Evolutionary conservation across 1,140 invertebrate genomes (phyloP).

Genomic region (Lasioglossum albipes): DNA sequence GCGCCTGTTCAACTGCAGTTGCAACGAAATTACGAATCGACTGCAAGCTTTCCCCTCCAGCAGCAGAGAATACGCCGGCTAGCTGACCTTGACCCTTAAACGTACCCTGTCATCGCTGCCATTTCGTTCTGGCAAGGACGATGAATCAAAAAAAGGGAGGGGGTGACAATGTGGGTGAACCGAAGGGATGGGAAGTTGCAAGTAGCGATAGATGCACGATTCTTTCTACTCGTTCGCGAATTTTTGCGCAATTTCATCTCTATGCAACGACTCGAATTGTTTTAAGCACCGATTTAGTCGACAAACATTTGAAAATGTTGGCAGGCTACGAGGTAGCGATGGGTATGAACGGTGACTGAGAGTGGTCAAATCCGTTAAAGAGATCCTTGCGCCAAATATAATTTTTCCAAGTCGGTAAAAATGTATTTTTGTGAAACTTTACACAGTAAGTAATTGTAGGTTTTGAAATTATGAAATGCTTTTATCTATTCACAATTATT

Average conservation of each 20-base stretch:
- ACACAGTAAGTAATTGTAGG: too few species aligned
- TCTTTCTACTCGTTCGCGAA: neutral
- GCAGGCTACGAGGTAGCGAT: too few species aligned
- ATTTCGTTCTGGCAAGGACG: slow-evolving; percentile 19
- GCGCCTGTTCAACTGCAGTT: slow-evolving; percentile 46
- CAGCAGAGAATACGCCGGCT: slow-evolving; percentile 14
- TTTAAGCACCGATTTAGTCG: neutral
- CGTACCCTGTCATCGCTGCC: slow-evolving; percentile 36
- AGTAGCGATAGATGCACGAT: neutral
- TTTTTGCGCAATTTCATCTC: neutral
- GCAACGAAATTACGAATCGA: slow-evolving; percentile 50
- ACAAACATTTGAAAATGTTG: neutral
- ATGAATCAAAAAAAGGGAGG: neutral
- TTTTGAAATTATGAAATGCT: too few species aligned
- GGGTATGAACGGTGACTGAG: too few species aligned
- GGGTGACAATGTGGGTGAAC: too few species aligned
- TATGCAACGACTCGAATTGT: too few species aligned
- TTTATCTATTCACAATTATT: too few species aligned
- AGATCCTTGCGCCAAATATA: too few species aligned
- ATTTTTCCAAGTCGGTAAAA: too few species aligned
- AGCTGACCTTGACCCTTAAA: slow-evolving; percentile 41
- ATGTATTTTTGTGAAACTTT: too few species aligned
- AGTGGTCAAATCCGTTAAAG: too few species aligned
- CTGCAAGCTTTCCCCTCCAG: slow-evolving; percentile 8
- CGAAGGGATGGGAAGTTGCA: neutral